These are phyloP conservation scores for Serrognathus titanus DNA, from an alignment of 2,888 invertebrate species.

Conservation along the genomic window DNA sequence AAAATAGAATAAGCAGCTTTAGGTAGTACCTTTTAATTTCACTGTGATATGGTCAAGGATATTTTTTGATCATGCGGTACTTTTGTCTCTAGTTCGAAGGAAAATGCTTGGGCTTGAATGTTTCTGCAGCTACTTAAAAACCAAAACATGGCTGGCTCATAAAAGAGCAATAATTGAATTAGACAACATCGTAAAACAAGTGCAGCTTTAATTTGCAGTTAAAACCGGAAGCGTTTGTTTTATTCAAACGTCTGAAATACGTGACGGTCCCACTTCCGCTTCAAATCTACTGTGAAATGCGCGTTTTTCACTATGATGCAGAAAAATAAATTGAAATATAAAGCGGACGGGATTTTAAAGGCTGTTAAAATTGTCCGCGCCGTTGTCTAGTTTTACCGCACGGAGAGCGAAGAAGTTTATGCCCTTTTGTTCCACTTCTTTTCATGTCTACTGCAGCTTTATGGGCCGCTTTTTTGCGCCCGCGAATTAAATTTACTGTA, in stretches of 20 bases:
- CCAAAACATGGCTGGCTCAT: no score
- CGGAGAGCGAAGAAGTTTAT: neutral
- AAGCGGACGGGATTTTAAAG: constrained; percentile 21
- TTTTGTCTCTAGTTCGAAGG: no score
- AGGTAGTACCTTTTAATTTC: no score
- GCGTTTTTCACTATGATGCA: constrained; percentile 26
- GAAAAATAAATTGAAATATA: constrained; percentile 22
- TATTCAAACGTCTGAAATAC: constrained; percentile 33
- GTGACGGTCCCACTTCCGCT: constrained; percentile 24
- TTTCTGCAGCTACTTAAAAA: no score
- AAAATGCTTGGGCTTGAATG: no score
- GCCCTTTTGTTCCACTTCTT: neutral
- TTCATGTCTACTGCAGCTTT: neutral
- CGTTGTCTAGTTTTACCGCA: neutral
- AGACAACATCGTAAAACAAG: constrained; percentile 38
- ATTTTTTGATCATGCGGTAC: no score
- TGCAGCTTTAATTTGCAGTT: constrained; percentile 41
- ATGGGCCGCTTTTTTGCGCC: neutral
- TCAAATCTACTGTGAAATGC: constrained; percentile 28
- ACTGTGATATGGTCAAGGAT: no score
- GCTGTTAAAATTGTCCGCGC: constrained; percentile 17
- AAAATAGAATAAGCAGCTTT: no score
- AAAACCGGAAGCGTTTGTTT: constrained; percentile 36
- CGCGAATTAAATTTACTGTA: neutral
- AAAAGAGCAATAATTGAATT: constrained; percentile 39